Conservation (phyloP, 2,797 vertebrate genomes). For the Salarias fasciatus region DNA sequence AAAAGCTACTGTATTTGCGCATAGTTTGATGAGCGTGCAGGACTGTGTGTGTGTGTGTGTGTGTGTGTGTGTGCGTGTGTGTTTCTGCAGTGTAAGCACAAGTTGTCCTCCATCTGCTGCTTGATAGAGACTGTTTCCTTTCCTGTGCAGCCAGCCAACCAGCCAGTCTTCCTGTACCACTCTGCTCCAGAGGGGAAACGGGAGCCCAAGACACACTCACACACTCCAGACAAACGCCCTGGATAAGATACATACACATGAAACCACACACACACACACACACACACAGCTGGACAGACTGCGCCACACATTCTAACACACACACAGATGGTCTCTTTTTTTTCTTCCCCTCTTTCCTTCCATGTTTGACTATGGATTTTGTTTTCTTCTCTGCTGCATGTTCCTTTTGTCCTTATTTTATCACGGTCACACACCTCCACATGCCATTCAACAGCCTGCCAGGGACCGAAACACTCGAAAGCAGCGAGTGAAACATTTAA, state of each 20-base stretch:
- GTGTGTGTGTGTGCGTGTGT: slow-evolving; percentile 31
- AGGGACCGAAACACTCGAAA: slow-evolving; percentile 41
- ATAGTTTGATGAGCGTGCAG: slow-evolving; percentile 16
- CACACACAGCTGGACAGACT: slow-evolving; percentile 30
- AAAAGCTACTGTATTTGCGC: slow-evolving; percentile 34
- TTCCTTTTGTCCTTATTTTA: slow-evolving; percentile 31
- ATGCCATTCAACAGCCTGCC: slow-evolving; percentile 19
- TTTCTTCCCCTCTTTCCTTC: slow-evolving; percentile 45
- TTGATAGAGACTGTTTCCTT: slow-evolving; percentile 81
- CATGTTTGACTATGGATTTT: slow-evolving; percentile 12
- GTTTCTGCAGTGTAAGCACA: slow-evolving; percentile 80
- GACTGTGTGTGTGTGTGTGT: slow-evolving; percentile 9
- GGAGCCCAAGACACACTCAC: slow-evolving; percentile 60
- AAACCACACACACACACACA: slow-evolving; percentile 34
- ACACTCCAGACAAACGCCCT: slow-evolving; percentile 59
- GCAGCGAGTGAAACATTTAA: slow-evolving; percentile 31
- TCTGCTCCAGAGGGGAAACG: slow-evolving; percentile 69
- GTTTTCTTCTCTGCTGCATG: slow-evolving; percentile 9
- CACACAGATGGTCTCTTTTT: slow-evolving; percentile 20
- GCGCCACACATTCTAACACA: slow-evolving; percentile 27
- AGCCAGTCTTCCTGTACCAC: slow-evolving; percentile 76
- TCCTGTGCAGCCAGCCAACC: slow-evolving; percentile 75
- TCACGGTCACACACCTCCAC: slow-evolving; percentile 27
- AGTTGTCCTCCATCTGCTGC: slow-evolving; percentile 82
- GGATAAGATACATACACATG: slow-evolving; percentile 59